Percentiles rank a stretch among this genome's conserved stretches.
Conservation (phyloP, 2,113 vertebrate species). For the Dipodomys spectabilis region DNA sequence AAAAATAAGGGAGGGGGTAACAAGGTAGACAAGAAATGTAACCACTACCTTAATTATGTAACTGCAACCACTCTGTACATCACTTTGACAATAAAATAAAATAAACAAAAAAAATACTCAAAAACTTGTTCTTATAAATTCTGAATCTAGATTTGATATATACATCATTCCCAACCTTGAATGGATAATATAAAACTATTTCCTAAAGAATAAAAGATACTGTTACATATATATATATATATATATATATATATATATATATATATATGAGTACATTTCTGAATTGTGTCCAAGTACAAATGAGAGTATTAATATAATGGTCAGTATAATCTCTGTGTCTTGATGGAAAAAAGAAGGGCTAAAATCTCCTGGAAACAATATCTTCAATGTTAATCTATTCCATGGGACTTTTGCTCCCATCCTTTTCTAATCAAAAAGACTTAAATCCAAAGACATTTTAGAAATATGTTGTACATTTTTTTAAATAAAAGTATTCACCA, state of each 20-base stretch:
- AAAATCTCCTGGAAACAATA: constrained; percentile 37
- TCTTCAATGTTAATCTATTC: neutral
- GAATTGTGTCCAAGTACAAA: constrained; percentile 19
- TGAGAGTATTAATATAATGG: constrained; percentile 39
- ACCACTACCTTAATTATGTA: no score
- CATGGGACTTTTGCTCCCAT: constrained; percentile 13
- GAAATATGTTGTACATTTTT: constrained; percentile 6
- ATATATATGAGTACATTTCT: neutral
- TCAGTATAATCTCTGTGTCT: constrained; percentile 14
- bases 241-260: neutral
- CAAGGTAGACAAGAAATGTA: no score
- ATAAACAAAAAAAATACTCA: neutral
- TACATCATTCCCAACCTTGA: constrained; percentile 29
- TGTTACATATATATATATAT: neutral
- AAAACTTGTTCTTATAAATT: neutral
- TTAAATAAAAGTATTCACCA: constrained; percentile 47
- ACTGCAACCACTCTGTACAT: no score
- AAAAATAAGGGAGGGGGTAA: no score
- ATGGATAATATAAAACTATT: constrained; percentile 32
- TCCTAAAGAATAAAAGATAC: constrained; percentile 34
- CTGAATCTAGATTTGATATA: neutral
- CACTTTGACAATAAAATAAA: no score
- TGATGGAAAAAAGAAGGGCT: neutral
- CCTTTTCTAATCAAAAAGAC: constrained; percentile 42
- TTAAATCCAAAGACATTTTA: constrained; percentile 54